These are phyloP conservation scores for Alexandromys fortis DNA, from an alignment of 2,113 vertebrate species.

Conservation along the genomic window DNA sequence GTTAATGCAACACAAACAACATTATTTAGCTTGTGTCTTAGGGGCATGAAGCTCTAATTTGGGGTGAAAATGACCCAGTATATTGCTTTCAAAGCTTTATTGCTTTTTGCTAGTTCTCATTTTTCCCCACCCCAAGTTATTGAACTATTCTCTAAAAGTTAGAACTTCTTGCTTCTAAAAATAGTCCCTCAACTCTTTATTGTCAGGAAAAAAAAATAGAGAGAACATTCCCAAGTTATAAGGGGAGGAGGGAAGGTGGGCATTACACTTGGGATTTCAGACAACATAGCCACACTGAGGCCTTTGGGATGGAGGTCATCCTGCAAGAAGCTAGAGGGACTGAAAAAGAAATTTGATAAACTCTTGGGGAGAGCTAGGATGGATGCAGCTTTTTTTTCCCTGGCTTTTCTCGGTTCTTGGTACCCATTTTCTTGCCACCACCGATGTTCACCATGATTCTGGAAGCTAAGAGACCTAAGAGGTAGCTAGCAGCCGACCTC, in stretches of 20 bases:
- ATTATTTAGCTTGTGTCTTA: constrained; percentile 77
- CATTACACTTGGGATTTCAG: not conserved
- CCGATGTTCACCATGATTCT: not conserved
- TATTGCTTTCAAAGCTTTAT: constrained; percentile 77
- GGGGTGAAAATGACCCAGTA: constrained; percentile 77
- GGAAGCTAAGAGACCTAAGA: not conserved
- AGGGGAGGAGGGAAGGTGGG: not conserved
- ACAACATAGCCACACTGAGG: not conserved
- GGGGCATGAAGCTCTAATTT: constrained; percentile 73
- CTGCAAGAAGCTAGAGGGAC: not conserved
- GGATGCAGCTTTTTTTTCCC: not conserved
- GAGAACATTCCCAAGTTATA: constrained; percentile 22
- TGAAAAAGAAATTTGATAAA: not conserved
- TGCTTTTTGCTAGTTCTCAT: constrained; percentile 74
- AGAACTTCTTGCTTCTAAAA: constrained; percentile 71
- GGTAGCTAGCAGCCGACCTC: not conserved
- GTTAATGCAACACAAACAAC: constrained; percentile 74
- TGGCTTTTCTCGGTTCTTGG: not conserved
- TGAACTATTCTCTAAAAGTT: constrained; percentile 66
- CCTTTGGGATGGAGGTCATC: not conserved
- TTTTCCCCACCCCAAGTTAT: constrained; percentile 68
- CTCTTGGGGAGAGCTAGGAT: not conserved
- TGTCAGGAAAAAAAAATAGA: constrained; percentile 14
- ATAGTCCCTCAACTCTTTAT: constrained; percentile 52
- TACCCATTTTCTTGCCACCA: constrained; percentile 20